These are phyloP conservation scores for Tethea ocularis DNA, from an alignment of 2,888 invertebrate species.

Conservation along the genomic window DNA sequence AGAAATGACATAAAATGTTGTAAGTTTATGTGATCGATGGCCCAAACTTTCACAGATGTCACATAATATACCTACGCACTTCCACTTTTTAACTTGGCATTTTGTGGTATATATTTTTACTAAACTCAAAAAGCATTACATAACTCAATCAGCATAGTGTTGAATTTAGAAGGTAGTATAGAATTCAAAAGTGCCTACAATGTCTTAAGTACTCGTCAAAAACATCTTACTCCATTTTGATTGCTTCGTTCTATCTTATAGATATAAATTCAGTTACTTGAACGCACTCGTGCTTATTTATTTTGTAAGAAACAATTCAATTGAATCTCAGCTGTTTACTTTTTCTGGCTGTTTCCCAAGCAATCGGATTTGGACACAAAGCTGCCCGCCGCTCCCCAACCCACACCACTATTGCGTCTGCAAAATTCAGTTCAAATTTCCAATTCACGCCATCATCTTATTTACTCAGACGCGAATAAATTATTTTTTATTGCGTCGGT, in stretches of 20 bases:
- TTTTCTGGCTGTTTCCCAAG: conserved; percentile 36
- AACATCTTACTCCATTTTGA: neutral
- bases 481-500: conserved; percentile 78
- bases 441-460: conserved; percentile 68
- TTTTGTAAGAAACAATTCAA: conserved; percentile 29
- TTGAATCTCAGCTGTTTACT: conserved; percentile 27
- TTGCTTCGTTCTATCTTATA: neutral
- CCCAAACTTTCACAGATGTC: neutral
- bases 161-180: neutral
- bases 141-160: neutral
- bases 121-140: neutral
- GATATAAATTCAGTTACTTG: conserved; percentile 4
- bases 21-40: conserved; percentile 46
- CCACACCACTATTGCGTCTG: conserved; percentile 19
- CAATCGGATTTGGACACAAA: conserved; percentile 35
- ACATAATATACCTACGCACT: neutral
- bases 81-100: neutral
- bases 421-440: conserved; percentile 35
- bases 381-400: conserved; percentile 36
- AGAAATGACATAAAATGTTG: conserved; percentile 29
- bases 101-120: neutral
- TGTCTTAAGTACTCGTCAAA: neutral
- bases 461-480: conserved; percentile 79
- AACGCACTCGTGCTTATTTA: conserved; percentile 14
- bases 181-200: neutral